Percentiles rank a stretch among this genome's conserved stretches.
These are phyloP conservation scores for Pan troglodytes DNA, from an alignment of 2,113 vertebrate genomes.

Conservation along the genomic window NHGRI_mPanTro3-v2.1_pri NC_072409.2:111512501-111513000, in stretches of 20 bases:
- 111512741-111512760: background rate
- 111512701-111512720: conserved; percentile 3
- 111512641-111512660: background rate
- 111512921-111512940: conserved; percentile 31
- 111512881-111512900: background rate
- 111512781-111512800: background rate
- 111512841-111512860: background rate
- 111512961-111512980: background rate
- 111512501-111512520: background rate
- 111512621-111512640: background rate
- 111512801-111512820: background rate
- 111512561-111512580: background rate
- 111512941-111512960: background rate
- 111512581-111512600: background rate
- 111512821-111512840: background rate
- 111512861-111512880: background rate
- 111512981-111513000: background rate
- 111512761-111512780: background rate
- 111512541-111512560: background rate
- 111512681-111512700: background rate
- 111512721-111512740: background rate
- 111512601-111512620: background rate
- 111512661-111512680: background rate
- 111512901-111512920: background rate
- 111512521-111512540: background rate